These are phyloP conservation scores for Stomorhina lunata DNA, from an alignment of 2,888 invertebrate species.

Conservation along the genomic window DNA sequence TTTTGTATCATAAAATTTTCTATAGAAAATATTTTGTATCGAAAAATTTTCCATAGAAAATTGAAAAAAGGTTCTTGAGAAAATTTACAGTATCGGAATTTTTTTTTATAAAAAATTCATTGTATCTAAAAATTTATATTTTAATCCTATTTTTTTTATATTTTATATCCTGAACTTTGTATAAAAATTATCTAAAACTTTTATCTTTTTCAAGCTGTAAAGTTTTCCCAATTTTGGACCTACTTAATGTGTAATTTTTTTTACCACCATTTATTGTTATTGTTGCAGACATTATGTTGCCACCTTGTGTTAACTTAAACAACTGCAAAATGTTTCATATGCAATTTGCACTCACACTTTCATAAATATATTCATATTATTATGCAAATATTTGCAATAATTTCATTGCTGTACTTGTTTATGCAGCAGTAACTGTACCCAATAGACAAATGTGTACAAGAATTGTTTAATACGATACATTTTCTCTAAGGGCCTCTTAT, in stretches of 20 bases:
- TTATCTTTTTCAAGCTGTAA: no score
- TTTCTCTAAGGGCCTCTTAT: no score
- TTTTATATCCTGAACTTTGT: no score
- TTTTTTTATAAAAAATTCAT: no score
- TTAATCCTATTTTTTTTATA: no score
- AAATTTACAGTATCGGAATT: no score
- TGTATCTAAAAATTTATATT: no score
- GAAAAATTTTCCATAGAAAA: no score
- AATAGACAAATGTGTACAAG: background rate
- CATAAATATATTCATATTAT: conserved; percentile 23
- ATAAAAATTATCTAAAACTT: no score
- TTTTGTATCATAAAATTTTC: no score
- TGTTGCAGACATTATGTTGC: background rate
- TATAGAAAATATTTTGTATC: no score
- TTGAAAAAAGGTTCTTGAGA: no score
- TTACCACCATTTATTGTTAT: background rate
- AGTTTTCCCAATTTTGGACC: background rate
- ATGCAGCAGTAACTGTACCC: background rate
- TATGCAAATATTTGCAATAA: conserved; percentile 31
- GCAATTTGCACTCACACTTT: background rate
- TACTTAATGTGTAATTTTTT: background rate
- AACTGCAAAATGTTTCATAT: conserved; percentile 20
- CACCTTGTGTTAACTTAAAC: conserved; percentile 1
- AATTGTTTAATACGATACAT: background rate
- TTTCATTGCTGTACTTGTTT: conserved; percentile 17